Evolutionary conservation across 2,113 vertebrate species (phyloP), one percentile per base, ranked within the genome.

Genomic region (Ceyx margarethae): DNA sequence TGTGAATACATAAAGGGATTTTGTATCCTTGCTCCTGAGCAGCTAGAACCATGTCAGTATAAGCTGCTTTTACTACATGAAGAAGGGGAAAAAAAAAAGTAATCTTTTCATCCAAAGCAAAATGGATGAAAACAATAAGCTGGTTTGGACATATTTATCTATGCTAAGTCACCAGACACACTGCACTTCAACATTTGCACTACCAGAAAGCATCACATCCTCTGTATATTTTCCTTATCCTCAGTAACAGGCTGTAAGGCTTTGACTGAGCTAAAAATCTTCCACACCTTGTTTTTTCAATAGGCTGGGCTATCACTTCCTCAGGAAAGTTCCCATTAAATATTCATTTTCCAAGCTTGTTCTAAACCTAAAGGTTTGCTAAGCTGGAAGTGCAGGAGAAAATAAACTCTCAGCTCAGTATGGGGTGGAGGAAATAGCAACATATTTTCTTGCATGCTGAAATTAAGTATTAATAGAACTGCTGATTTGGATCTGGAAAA

Each of bases 131-230:
- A 83, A 69, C 29, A 31, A 4, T 40, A 17, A 80, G 50, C 19
- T 25, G 21, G 51, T 79, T 57, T 48, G 23, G 54, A 54, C 10
- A 2, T 73, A 26, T 58, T 72, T 43, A 31, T 57, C 21, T 61
- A 1, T 28, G 29, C 8, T 51, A 62, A 35, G 16, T 57, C 85
- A 53, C 21, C 31, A 82, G 64, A 8, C 35, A 50, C 5, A 4
- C 23, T 50, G 3, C 0, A 0, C 53, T 64, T 67, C 60, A 29
- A 28, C 48, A 51, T 85, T 79, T 93, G 33, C 1, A 3, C 61
- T 67, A 21, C 58, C 61, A 54, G 74, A 74, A 93, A 74, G 9
- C 57, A 48, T 66, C 28, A 53, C 40, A n/a, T 61, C 37, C 2
- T 81, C 25, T 17, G 15, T 42, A 2, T 40, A 18, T 79, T 66